Evolutionary conservation across 2,888 invertebrate genomes (phyloP), one percentile per base, ranked within the genome.

Genomic region (Macaria notata): DNA sequence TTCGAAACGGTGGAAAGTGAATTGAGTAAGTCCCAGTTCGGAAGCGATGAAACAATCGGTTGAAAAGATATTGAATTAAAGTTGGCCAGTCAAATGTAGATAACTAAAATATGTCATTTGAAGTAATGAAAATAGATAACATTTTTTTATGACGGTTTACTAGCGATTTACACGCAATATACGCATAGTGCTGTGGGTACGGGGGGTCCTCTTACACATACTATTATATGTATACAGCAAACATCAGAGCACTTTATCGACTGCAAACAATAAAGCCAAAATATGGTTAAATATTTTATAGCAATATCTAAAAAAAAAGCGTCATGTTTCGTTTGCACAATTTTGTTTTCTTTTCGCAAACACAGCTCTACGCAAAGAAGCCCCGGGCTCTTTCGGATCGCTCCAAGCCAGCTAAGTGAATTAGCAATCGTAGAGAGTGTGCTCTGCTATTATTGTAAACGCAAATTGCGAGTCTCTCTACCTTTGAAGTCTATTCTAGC

Each of bases 1-100:
- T 55, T 51, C 56, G 58, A 46, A 54, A 43, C 41, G 50, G 58
- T 60, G 56, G 58, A 62, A 53, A 63, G 59, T 59, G 48, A 54
- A 57, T 45, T 46, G 54, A 44, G 49, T 44, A 38, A 44, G 48
- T 54, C 51, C 48, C 9, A 51, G 42, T 54, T 51, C 30, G 59
- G 48, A 50, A 48, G n/a, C n/a, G 36, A 48, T 4, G 49, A 43
- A 30, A 31, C 4, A 31, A 41, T 39, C n/a, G 43, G 8, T 6
- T 7, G 33, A 36, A 36, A 36, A 36, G 33, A 36, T 6, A 36
- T 36, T 6, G 33, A 36, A 36, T 36, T 6, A 36, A 7, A 36
- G 33, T 36, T 36, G 33, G 19, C 2, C 19, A 19, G 19, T 19
- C 19, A 19, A 19, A 19, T 19, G 19, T 19, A 19, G 19, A 19